Evolutionary conservation across 2,888 invertebrate species (phyloP).

Genomic region (Nomada hirtipes): DNA sequence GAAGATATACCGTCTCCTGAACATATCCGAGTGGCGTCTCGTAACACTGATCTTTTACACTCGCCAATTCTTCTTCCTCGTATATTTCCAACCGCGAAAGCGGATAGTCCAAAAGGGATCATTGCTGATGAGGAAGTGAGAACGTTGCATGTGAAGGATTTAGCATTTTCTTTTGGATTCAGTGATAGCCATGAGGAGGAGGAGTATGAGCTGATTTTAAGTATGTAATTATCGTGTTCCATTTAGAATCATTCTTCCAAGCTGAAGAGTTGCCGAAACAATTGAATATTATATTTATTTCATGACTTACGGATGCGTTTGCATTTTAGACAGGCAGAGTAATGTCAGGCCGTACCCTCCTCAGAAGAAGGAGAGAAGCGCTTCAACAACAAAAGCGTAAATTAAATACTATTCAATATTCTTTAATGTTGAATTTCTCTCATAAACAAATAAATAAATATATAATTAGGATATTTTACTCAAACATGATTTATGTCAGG

Average conservation of each 20-base stretch:
- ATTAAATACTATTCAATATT: slow-evolving; percentile 15
- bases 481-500: neutral
- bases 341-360: neutral
- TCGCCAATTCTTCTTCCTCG: neutral
- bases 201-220: neutral
- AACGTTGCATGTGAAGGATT: neutral
- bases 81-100: neutral
- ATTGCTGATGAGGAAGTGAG: neutral
- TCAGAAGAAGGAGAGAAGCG: neutral
- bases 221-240: slow-evolving; percentile 5
- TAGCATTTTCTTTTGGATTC: neutral
- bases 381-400: neutral
- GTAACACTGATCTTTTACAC: neutral
- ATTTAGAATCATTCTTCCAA: neutral
- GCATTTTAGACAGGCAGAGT: neutral
- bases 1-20: slow-evolving; percentile 16
- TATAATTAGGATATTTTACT: neutral
- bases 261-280: neutral
- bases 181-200: slow-evolving; percentile 14
- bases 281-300: neutral
- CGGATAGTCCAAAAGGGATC: neutral
- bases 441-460: slow-evolving; percentile 5
- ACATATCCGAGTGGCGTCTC: slow-evolving; percentile 2
- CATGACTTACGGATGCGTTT: too few species aligned
- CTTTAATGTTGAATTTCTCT: slow-evolving; percentile 1